Percentiles rank a stretch among this genome's conserved stretches.
Evolutionary conservation across 2,797 vertebrate species (phyloP).

Genomic region (Eulemur coronatus): DNA sequence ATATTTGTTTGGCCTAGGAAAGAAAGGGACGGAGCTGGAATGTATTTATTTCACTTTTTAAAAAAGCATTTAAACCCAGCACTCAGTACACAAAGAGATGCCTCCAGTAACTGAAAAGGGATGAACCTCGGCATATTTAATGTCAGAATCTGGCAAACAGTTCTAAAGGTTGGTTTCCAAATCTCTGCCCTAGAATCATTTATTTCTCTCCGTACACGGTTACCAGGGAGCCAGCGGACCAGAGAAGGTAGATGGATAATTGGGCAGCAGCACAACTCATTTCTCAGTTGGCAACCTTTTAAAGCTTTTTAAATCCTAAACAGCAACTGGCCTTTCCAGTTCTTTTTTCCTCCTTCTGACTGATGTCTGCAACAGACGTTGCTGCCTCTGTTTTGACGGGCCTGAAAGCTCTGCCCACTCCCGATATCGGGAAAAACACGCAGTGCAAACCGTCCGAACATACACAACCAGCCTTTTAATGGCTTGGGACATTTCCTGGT

Average conservation of each 20-base stretch:
- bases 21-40: background rate
- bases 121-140: background rate
- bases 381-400: background rate
- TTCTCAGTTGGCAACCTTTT: slow-evolving; percentile 59
- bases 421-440: background rate
- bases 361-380: background rate
- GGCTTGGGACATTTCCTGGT: background rate
- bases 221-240: background rate
- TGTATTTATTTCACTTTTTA: slow-evolving; percentile 6
- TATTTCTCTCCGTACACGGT: background rate
- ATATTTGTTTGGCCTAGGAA: background rate
- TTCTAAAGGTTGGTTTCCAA: slow-evolving; percentile 44
- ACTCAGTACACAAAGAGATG: background rate
- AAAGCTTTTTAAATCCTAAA: slow-evolving; percentile 58
- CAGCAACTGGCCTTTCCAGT: background rate
- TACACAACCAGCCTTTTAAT: background rate
- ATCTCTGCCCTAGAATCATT: background rate
- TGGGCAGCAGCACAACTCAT: slow-evolving; percentile 39
- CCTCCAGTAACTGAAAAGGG: slow-evolving; percentile 14
- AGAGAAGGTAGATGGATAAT: slow-evolving; percentile 14
- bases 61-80: background rate
- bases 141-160: slow-evolving; percentile 23
- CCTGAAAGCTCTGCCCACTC: background rate
- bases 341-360: slow-evolving; percentile 31
- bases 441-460: background rate